Evolutionary conservation across 2,888 invertebrate species (phyloP).

Genomic region (Nemurella pictetii): DNA sequence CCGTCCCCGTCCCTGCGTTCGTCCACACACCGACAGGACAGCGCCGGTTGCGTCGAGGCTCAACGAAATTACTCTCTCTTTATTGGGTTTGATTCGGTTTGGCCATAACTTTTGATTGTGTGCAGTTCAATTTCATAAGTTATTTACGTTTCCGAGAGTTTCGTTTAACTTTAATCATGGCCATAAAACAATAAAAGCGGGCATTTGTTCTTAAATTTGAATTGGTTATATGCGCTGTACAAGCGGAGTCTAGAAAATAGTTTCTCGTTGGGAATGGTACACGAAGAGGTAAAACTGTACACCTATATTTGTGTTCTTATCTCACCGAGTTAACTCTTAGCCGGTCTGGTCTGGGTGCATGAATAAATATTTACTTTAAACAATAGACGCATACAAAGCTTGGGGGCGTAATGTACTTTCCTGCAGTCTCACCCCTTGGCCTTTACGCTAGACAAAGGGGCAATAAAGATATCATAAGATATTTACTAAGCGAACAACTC

Average conservation of each 20-base stretch:
- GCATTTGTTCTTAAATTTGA: not conserved
- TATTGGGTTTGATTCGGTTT: not conserved
- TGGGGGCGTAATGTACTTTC: not conserved
- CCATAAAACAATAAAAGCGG: not conserved
- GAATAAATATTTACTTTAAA: not conserved
- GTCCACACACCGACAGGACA: too few relatives aligned
- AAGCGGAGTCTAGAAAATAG: not conserved
- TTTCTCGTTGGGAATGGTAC: not conserved
- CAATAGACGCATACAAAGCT: not conserved
- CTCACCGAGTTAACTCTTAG: not conserved
- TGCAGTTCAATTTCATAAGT: not conserved
- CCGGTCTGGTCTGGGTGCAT: not conserved
- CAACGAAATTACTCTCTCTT: not conserved
- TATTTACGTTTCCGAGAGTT: not conserved
- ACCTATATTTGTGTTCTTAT: not conserved
- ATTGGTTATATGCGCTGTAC: not conserved
- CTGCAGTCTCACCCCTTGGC: not conserved
- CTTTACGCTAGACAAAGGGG: not conserved
- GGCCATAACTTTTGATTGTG: not conserved
- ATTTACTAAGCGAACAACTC: not conserved
- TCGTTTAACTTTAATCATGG: not conserved
- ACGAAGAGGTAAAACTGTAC: too few relatives aligned
- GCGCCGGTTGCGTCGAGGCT: too few relatives aligned
- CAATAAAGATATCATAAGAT: not conserved
- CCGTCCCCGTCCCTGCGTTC: not conserved